Conservation (phyloP, 2,113 vertebrate genomes). For the Thamnophis sirtalis region DNA sequence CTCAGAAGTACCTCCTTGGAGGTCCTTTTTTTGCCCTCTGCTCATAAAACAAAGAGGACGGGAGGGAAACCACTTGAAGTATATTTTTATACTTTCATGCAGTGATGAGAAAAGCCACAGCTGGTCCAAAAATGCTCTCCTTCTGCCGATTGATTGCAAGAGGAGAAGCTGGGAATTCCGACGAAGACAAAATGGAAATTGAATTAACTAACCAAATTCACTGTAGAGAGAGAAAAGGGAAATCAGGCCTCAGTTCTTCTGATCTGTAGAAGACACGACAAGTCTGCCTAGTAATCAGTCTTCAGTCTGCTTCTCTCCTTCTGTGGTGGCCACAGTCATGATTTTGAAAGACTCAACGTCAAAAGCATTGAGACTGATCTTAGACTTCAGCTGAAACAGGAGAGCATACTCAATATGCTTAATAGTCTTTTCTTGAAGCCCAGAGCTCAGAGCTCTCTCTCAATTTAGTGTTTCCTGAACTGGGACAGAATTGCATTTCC, state of each 20-base stretch:
- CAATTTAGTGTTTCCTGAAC: neutral
- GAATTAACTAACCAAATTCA: neutral
- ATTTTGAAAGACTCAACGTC: neutral
- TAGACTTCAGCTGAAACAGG: neutral
- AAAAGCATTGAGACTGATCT: neutral
- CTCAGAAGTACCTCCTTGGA: neutral
- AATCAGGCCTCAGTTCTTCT: neutral
- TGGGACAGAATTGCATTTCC: neutral
- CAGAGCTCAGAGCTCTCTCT: neutral
- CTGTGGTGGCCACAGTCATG: neutral
- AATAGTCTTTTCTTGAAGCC: neutral
- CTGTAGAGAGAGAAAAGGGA: neutral
- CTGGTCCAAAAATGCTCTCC: neutral
- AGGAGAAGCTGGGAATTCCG: neutral
- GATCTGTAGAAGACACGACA: neutral
- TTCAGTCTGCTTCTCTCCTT: neutral
- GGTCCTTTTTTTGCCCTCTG: neutral
- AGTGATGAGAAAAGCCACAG: neutral
- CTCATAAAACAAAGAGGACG: neutral
- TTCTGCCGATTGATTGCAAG: neutral
- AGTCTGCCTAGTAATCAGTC: neutral
- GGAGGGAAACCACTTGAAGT: neutral
- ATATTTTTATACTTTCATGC: neutral
- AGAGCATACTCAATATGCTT: neutral
- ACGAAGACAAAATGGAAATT: neutral